Evolutionary conservation across 2,113 vertebrate genomes (phyloP).

Genomic region (Strigops habroptila): DNA sequence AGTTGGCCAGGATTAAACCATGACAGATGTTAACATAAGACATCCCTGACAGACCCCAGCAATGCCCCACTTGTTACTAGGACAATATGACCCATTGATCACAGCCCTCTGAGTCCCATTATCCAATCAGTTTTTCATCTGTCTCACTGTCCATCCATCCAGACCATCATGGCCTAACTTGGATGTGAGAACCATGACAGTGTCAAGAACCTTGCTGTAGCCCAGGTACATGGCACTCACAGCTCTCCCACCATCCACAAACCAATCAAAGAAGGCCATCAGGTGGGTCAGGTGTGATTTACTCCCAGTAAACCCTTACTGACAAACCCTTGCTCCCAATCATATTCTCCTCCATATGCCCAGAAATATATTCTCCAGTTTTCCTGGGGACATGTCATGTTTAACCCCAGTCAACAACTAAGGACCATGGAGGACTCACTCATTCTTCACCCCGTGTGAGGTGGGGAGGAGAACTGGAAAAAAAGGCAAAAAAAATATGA

Average conservation of each 20-base stretch:
- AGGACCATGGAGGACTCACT: neutral
- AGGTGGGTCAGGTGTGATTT: neutral
- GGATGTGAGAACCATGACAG: neutral
- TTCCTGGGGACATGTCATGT: neutral
- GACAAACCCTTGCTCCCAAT: neutral
- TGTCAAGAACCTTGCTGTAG: neutral
- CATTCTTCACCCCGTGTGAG: neutral
- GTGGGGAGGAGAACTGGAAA: neutral
- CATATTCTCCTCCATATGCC: neutral
- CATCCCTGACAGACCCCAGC: neutral
- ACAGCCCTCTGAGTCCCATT: too few species aligned
- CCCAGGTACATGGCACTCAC: too few species aligned
- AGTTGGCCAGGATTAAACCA: neutral
- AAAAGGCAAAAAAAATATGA: neutral
- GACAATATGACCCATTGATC: neutral
- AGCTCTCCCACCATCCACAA: neutral
- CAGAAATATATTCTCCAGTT: accelerated
- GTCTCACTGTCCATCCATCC: neutral
- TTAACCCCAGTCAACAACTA: neutral
- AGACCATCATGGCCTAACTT: accelerated
- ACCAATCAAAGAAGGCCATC: neutral
- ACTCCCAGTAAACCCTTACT: accelerated
- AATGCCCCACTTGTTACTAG: neutral
- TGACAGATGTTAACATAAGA: neutral
- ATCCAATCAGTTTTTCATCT: neutral